A percentile compares a stretch with the other conserved stretches of the same genome.
phyloP scores from a whole-genome alignment of 2,113 vertebrate species.

The Ictidomys tridecemlineatus region DNA sequence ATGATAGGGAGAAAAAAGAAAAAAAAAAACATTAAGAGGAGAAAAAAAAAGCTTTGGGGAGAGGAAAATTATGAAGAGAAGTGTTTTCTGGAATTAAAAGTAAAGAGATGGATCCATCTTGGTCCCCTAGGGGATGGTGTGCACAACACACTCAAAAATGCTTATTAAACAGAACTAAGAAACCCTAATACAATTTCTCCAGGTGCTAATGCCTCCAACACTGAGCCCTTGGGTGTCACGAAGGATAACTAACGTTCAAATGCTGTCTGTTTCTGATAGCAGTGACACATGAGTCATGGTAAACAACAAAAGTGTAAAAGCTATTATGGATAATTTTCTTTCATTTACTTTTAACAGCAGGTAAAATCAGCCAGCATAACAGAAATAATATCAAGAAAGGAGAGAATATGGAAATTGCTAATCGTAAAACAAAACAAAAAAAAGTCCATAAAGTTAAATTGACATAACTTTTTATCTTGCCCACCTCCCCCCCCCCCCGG shows the following conservation, averaged over 20 bases:
- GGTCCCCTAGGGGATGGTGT: neutral
- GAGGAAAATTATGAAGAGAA: neutral
- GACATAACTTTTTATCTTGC: neutral
- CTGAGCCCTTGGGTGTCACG: neutral
- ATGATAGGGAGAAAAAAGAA: neutral
- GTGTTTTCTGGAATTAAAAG: conserved; percentile 45
- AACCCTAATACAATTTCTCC: neutral
- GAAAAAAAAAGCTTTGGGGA: neutral
- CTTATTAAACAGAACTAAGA: conserved; percentile 39
- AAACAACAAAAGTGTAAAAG: conserved; percentile 63
- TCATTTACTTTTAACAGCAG: conserved; percentile 72
- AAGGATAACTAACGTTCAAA: neutral
- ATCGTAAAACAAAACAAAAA: neutral
- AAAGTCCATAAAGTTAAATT: neutral
- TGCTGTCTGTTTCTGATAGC: neutral
- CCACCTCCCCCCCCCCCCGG: neutral
- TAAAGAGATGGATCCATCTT: neutral
- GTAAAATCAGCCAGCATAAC: conserved; percentile 62
- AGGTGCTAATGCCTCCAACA: neutral
- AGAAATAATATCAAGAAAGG: conserved; percentile 40
- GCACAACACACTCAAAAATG: neutral
- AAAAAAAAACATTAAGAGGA: neutral
- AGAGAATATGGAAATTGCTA: conserved; percentile 52
- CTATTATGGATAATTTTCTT: conserved; percentile 68
- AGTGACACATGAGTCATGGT: neutral